A percentile compares a stretch with the other conserved stretches of the same genome.
These are phyloP conservation scores for Nemotelus nigrinus DNA, from an alignment of 2,888 invertebrate genomes.

Conservation along the genomic window DNA sequence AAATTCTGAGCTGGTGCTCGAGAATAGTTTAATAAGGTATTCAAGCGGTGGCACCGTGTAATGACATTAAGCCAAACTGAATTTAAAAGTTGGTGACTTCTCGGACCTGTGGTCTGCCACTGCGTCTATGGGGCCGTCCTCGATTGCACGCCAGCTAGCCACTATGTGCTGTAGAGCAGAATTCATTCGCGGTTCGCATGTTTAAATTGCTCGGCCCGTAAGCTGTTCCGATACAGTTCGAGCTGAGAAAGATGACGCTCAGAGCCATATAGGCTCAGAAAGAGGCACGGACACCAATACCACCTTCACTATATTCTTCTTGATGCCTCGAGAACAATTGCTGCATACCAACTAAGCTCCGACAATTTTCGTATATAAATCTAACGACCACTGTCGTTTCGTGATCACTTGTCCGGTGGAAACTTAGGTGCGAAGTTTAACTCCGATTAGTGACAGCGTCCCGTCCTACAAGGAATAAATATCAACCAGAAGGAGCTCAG, in stretches of 20 bases:
- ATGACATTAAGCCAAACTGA: slow-evolving; percentile 42
- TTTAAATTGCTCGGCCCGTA: slow-evolving; percentile 27
- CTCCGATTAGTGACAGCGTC: slow-evolving; percentile 55
- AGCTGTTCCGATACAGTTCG: slow-evolving; percentile 32
- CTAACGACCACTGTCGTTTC: slow-evolving; percentile 60
- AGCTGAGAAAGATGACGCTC: slow-evolving; percentile 16
- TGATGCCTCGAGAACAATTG: slow-evolving; percentile 44
- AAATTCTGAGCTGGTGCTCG: slow-evolving; percentile 25
- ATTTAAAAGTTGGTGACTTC: slow-evolving; percentile 39
- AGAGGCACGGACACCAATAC: slow-evolving; percentile 17
- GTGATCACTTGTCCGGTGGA: slow-evolving; percentile 65
- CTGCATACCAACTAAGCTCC: slow-evolving; percentile 44
- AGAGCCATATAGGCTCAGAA: slow-evolving; percentile 17
- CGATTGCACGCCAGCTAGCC: not conserved
- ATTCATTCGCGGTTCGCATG: slow-evolving; percentile 23
- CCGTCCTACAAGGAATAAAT: slow-evolving; percentile 11
- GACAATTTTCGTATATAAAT: slow-evolving; percentile 61
- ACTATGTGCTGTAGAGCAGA: slow-evolving; percentile 16
- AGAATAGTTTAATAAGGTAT: slow-evolving; percentile 38
- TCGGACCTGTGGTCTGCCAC: slow-evolving; percentile 40
- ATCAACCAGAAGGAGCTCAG: slow-evolving; percentile 1
- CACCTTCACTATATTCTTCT: slow-evolving; percentile 42
- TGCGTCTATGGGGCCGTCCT: slow-evolving; percentile 37
- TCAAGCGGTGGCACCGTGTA: slow-evolving; percentile 41
- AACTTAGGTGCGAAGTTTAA: slow-evolving; percentile 65